A percentile compares a stretch with the other conserved stretches of the same genome.
These are phyloP conservation scores for Otolemur garnettii DNA, from an alignment of 2,113 vertebrate genomes.

Conservation along the genomic window DNA sequence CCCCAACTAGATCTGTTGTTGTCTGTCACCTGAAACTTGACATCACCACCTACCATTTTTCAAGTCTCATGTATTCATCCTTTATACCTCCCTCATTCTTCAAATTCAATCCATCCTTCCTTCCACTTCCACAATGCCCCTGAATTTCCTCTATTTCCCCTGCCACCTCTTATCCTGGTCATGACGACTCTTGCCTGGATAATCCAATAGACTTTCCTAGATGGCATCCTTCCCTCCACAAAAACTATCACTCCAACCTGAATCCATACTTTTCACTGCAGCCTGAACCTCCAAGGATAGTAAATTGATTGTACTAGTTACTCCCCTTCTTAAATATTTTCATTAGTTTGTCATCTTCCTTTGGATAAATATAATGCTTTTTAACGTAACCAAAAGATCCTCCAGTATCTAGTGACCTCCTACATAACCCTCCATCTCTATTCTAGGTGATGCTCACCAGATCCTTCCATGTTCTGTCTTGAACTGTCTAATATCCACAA, in stretches of 20 bases:
- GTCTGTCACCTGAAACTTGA: background rate
- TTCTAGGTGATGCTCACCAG: background rate
- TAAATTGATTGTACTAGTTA: background rate
- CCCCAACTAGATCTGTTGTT: background rate
- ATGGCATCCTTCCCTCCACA: background rate
- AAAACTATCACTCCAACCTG: background rate
- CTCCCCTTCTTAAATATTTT: background rate
- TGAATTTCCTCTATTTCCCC: background rate
- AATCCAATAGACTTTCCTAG: background rate
- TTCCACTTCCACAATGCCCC: background rate
- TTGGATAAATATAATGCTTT: constrained; percentile 30
- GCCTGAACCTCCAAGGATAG: background rate
- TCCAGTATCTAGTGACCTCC: background rate
- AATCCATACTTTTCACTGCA: background rate
- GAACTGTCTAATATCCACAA: background rate
- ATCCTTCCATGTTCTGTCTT: background rate
- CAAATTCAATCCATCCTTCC: background rate
- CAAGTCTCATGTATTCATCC: background rate
- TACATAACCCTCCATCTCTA: background rate
- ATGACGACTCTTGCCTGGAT: background rate
- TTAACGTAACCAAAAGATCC: background rate
- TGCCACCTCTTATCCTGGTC: background rate
- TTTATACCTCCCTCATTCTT: background rate
- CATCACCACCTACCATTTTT: background rate
- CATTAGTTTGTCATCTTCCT: background rate